Percentiles rank a stretch among this genome's conserved stretches.
Evolutionary conservation across 2,888 invertebrate species (phyloP).

Genomic region (Cyaniris semiargus): DNA sequence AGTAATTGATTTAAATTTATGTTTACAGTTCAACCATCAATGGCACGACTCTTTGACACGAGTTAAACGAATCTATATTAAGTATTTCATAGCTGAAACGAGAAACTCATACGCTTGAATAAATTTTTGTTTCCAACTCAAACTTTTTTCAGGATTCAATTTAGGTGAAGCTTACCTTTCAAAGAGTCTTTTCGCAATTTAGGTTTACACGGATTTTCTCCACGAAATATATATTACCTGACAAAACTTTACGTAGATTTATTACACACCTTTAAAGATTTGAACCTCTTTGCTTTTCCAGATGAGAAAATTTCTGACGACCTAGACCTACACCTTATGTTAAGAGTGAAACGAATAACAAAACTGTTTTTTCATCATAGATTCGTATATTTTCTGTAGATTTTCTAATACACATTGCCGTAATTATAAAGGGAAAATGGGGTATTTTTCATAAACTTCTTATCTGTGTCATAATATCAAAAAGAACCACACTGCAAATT

Average conservation of each 20-base stretch:
- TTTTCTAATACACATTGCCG: too few species aligned
- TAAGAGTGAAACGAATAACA: too few species aligned
- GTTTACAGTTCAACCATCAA: too few species aligned
- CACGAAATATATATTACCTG: slow-evolving; percentile 7
- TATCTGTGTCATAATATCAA: too few species aligned
- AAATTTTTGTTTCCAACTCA: neutral
- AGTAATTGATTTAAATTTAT: too few species aligned
- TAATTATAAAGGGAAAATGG: too few species aligned
- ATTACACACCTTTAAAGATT: neutral
- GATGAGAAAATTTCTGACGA: neutral
- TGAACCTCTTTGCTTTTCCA: neutral
- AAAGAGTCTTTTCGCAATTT: slow-evolving; percentile 8
- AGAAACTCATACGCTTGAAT: neutral
- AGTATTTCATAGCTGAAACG: neutral
- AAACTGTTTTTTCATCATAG: too few species aligned
- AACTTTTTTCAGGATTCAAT: slow-evolving; percentile 11
- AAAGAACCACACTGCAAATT: too few species aligned
- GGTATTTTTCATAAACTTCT: too few species aligned
- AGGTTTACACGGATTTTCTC: neutral
- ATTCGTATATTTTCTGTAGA: too few species aligned
- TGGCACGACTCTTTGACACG: neutral
- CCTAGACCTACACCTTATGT: too few species aligned
- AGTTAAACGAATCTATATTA: neutral
- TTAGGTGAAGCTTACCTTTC: slow-evolving; percentile 10
- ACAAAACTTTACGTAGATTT: neutral